A percentile compares a stretch with the other conserved stretches of the same genome.
phyloP scores from a whole-genome alignment of 2,113 vertebrate genomes.

The Indicator maculatus region DNA sequence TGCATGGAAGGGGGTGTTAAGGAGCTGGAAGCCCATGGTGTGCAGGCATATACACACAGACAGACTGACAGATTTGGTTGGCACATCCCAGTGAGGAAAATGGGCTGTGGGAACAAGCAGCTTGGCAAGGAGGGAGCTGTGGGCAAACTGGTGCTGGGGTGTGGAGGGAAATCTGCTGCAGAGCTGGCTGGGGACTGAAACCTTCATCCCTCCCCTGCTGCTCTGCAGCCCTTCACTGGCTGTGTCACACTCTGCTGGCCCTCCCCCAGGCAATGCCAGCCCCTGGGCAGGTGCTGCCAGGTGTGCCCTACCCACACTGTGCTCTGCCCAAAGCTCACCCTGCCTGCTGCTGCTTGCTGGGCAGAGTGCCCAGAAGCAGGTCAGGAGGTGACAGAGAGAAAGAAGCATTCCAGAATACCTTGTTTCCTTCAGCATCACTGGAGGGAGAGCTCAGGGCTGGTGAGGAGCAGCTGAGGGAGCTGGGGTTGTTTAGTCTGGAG shows the following conservation, averaged over 20 bases:
- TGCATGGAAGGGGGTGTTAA: not conserved
- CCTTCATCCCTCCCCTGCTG: not conserved
- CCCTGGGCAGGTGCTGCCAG: not conserved
- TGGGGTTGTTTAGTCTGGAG: too few species aligned
- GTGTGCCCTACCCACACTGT: not conserved
- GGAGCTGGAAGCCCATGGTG: not conserved
- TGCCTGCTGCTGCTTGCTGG: not conserved
- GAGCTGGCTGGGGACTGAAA: not conserved
- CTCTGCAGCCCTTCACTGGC: not conserved
- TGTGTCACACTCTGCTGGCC: fast-evolving
- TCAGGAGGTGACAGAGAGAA: not conserved
- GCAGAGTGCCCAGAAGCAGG: not conserved
- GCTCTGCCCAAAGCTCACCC: not conserved
- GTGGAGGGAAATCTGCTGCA: not conserved
- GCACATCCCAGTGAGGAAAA: not conserved
- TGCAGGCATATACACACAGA: not conserved
- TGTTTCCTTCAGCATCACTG: not conserved
- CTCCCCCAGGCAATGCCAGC: fast-evolving
- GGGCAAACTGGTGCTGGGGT: not conserved
- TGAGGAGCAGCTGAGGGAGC: too few species aligned
- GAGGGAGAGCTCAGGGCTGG: too few species aligned
- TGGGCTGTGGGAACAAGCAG: not conserved
- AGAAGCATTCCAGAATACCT: not conserved
- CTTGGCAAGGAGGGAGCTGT: not conserved
- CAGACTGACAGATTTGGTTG: not conserved